phyloP scores from a whole-genome alignment of 2,113 vertebrate species.

The Melanotaenia duboulayi region DNA sequence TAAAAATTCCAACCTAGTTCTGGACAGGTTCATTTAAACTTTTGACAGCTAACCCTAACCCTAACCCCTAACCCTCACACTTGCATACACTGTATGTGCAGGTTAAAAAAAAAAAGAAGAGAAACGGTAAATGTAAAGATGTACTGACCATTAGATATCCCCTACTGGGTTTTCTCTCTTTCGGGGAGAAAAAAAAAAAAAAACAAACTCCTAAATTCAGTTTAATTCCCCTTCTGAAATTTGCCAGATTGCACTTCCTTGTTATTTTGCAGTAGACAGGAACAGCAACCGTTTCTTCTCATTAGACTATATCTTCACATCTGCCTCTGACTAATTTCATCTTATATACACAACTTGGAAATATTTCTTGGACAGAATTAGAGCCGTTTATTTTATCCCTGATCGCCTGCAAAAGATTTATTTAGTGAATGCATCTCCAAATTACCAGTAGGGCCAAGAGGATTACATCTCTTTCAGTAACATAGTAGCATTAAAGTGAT shows the following conservation, averaged over 20 bases:
- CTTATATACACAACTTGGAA: not conserved
- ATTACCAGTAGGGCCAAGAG: not conserved
- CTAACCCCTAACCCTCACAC: slow-evolving; percentile 19
- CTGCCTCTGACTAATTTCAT: not conserved
- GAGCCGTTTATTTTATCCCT: not conserved
- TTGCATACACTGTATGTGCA: not conserved
- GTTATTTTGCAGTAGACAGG: not conserved
- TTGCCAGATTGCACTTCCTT: too few relatives aligned
- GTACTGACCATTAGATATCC: not conserved
- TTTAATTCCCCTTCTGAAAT: too few relatives aligned
- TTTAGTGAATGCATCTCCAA: not conserved
- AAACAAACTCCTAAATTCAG: too few relatives aligned
- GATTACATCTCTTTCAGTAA: not conserved
- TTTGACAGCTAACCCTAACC: not conserved
- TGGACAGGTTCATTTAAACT: not conserved
- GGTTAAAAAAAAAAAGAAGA: not conserved
- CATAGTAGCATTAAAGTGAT: not conserved
- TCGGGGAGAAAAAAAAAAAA: too few relatives aligned
- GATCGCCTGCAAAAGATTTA: not conserved
- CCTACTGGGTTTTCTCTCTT: too few relatives aligned
- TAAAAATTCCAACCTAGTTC: not conserved
- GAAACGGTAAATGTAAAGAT: not conserved
- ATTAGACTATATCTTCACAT: not conserved
- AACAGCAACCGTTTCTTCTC: not conserved
- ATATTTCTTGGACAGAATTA: slow-evolving; percentile 7